Percentiles rank a stretch among this genome's conserved stretches.
These are phyloP conservation scores for Synaphobranchus kaupii DNA, from an alignment of 2,797 vertebrate species.

Conservation along the genomic window DNA sequence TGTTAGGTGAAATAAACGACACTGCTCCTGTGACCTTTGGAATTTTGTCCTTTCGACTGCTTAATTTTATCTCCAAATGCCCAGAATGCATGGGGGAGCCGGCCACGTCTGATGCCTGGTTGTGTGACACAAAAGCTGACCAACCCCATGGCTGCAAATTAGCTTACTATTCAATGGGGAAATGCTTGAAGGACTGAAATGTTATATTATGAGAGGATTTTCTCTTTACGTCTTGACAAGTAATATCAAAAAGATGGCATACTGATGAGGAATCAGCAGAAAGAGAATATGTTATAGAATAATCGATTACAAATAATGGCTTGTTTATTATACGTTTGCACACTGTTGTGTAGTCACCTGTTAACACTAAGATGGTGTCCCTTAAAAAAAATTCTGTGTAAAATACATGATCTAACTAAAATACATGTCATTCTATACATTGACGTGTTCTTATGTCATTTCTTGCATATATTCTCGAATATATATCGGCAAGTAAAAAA, in stretches of 20 bases:
- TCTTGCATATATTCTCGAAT: neutral
- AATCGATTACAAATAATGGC: too few relatives aligned
- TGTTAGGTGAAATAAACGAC: neutral
- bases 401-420: neutral
- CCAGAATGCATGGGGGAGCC: neutral
- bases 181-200: neutral
- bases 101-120: neutral
- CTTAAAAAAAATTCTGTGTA: neutral
- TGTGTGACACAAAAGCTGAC: neutral
- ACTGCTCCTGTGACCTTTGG: neutral
- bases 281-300: neutral
- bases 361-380: neutral
- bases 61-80: constrained; percentile 2
- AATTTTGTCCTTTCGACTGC: neutral
- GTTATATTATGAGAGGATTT: neutral
- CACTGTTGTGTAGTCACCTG: neutral
- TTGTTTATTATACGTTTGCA: neutral
- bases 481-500: neutral
- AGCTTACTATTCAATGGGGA: constrained; percentile 5
- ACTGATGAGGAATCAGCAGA: neutral
- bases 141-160: neutral
- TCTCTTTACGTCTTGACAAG: neutral
- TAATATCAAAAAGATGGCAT: neutral
- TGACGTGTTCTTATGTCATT: neutral
- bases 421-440: neutral